Conservation (phyloP, 2,797 vertebrate genomes). For the Taenioides sp. region DNA sequence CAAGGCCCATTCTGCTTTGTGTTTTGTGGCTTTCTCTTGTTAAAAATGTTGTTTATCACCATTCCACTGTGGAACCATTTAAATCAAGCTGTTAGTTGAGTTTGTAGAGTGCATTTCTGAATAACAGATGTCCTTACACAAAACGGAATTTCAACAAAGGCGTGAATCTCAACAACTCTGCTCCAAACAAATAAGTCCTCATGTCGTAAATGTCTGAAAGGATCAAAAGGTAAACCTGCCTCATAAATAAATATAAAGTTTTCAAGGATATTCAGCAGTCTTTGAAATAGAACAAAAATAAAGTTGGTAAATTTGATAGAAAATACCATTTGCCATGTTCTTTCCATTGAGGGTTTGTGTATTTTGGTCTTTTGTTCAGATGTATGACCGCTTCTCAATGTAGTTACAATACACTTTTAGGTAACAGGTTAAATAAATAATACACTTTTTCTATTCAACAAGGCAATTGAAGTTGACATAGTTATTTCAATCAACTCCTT, state of each 20-base stretch:
- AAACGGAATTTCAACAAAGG: constrained; percentile 40
- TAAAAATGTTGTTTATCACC: constrained; percentile 46
- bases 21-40: constrained; percentile 45
- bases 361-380: background rate
- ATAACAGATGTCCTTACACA: constrained; percentile 49
- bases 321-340: constrained; percentile 4
- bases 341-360: background rate
- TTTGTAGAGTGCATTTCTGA: constrained; percentile 49
- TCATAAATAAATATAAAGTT: constrained; percentile 8
- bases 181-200: constrained; percentile 44
- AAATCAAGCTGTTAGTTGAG: constrained; percentile 53
- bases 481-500: too few relatives aligned
- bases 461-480: too few relatives aligned
- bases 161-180: constrained; percentile 28
- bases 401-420: background rate
- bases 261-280: constrained; percentile 34
- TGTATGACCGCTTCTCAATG: background rate
- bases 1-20: constrained; percentile 30
- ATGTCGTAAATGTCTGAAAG: constrained; percentile 31
- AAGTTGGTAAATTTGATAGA: constrained; percentile 14
- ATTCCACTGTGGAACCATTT: constrained; percentile 36
- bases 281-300: constrained; percentile 16
- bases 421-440: too few relatives aligned
- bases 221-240: constrained; percentile 43
- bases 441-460: too few relatives aligned